Conservation (phyloP, 2,888 invertebrate species). For the Cryptocephalus moraei region DNA sequence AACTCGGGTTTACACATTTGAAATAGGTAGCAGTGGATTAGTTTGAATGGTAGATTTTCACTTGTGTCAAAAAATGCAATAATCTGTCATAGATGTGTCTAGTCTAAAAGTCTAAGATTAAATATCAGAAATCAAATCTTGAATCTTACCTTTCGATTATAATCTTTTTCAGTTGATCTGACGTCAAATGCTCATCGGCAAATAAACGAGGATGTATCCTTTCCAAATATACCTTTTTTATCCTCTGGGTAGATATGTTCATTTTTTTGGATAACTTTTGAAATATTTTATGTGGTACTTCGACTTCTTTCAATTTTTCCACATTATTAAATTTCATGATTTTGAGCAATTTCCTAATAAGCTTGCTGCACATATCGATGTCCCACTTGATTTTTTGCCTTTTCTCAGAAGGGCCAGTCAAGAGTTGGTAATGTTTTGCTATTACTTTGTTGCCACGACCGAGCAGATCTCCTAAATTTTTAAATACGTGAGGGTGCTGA, state of each 20-base stretch:
- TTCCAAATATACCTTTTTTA: slow-evolving; percentile 14
- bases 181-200: slow-evolving; percentile 3
- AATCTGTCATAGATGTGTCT: too few relatives aligned
- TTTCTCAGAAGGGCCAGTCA: neutral
- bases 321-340: slow-evolving; percentile 6
- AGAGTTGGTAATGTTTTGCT: too few relatives aligned
- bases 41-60: too few relatives aligned
- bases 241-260: slow-evolving; percentile 12
- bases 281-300: slow-evolving; percentile 15
- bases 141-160: slow-evolving; percentile 16
- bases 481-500: too few relatives aligned
- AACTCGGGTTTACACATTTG: too few relatives aligned
- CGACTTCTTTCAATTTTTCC: slow-evolving; percentile 12
- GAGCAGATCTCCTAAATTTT: too few relatives aligned
- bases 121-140: neutral
- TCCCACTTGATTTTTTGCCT: neutral
- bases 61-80: neutral
- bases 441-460: too few relatives aligned
- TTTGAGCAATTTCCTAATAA: neutral
- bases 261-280: slow-evolving; percentile 14
- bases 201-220: slow-evolving; percentile 19
- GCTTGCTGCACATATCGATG: neutral
- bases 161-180: slow-evolving; percentile 7
- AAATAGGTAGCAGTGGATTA: too few relatives aligned
- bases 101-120: too few relatives aligned